Evolutionary conservation across 2,113 vertebrate genomes (phyloP), one percentile per base, ranked within the genome.

Genomic region (Lepisosteus oculatus): DNA sequence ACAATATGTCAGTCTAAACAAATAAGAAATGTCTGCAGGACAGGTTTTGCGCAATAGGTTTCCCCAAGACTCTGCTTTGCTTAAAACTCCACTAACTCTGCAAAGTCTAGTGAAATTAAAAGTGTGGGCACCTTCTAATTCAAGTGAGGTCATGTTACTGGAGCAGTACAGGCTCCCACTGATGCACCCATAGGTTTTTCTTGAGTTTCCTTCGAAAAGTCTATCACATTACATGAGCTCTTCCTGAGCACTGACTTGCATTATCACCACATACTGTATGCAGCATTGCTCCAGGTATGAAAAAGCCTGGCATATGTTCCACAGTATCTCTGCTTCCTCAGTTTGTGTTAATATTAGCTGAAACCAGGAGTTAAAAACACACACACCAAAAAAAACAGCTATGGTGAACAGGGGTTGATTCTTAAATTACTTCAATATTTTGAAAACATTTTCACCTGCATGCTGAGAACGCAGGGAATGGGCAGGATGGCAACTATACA

Each of bases 401-500:
- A 89, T 90, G 79, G 87, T n/a, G 4, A 59, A 15, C 57, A 59
- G 14, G n/a, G n/a, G 90, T 90, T 92, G 89, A 90, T 92, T 90
- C 90, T 89, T 89, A 92, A 94, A 90, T 88, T 93, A 91, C 90
- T 88, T 91, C 89, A 92, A 93, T 97, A 93, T 98, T 98, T 98
- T 93, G 93, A 92, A 96, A 97, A 97, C 95, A 96, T 92, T 91
- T 93, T 97, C 93, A 95, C 95, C 95, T 97, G 95, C 95, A 94
- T 85, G 90, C 93, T 93, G 93, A 85, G 92, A 92, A 89, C 86
- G 85, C 85, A 87, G 85, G 89, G 89, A 87, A 89, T 89, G 84
- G 91, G 83, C 86, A 87, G 86, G 86, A 91, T 91, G 93, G 93
- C 92, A 95, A 95, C 93, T 94, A 93, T 93, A 93, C 80, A 88